Base-by-base conservation (phyloP, 2,113 vertebrate species). In the Chamaea fasciata region DNA sequence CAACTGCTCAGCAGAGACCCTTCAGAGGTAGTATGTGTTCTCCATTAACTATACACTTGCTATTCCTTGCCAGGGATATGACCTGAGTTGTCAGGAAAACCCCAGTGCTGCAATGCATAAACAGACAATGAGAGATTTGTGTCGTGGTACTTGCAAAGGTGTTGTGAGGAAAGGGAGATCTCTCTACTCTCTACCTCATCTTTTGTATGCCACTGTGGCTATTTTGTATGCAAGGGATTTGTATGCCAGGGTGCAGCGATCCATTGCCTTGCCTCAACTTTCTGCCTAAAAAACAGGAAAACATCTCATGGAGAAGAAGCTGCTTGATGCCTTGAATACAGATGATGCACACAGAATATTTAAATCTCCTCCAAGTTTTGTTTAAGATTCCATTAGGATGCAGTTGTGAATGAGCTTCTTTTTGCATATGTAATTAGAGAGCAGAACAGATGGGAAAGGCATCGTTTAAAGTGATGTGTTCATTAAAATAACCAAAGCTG, bases 401-500 rank as follows among this genome's bases (percentile, higher is more conserved):
- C 65, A 59, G 37, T 92, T 93, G 84, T 89, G 87, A 93, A 88
- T 79, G 57, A 96, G 83, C 46, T 88, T 11, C 78, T 85, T 85
- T 87, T 86, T 94, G 82, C 80, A 89, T 83, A 83, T 95, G 94
- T 96, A 96, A 97, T 93, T 95, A 94, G 86, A 90, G 96, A 93
- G 67, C 67, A 95, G 91, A 96, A 86, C 95, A 96, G 95, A 97
- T 97, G 95, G 95, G 75, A 69, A 94, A 96, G 79, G 89, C 94
- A 96, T 35, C 94, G 94, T 95, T 96, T 86, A 89, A 93, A 96
- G 92, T 94, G 91, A 95, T 95, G 87, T 96, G 87, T 97, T 95
- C 94, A 92, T 97, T 96, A 97, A 96, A 97, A 92, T 86, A 95
- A 97, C 89, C 84, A 92, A 94, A 95, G 80, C 87, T 95, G 86